These are phyloP conservation scores for Drosophila kanapiae DNA, from an alignment of 1,140 invertebrate genomes.

Conservation along the genomic window DNA sequence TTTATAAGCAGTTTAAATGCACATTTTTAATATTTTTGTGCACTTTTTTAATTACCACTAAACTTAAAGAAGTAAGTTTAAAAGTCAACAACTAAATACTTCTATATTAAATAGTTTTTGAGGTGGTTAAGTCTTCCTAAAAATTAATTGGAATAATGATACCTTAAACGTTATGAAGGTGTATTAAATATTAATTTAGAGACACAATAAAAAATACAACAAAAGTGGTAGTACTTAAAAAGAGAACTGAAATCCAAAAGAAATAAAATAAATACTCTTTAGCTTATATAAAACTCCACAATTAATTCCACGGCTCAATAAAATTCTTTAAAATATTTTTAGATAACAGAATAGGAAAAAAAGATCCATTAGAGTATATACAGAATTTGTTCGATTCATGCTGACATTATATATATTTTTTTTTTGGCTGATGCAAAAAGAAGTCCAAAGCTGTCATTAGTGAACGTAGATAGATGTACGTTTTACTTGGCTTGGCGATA, in stretches of 20 bases:
- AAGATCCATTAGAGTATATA: neutral
- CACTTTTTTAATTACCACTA: too few species aligned
- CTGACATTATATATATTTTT: neutral
- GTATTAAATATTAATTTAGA: too few species aligned
- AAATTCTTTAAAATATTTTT: neutral
- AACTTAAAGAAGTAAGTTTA: too few species aligned
- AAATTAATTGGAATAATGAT: too few species aligned
- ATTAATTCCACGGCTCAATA: neutral
- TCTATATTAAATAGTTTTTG: too few species aligned
- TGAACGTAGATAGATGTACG: slow-evolving; percentile 13
- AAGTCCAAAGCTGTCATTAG: slow-evolving; percentile 12
- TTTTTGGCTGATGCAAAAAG: slow-evolving; percentile 46
- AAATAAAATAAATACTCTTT: neutral
- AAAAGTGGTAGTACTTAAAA: too few species aligned
- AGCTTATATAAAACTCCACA: neutral
- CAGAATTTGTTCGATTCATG: neutral
- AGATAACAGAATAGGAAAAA: neutral
- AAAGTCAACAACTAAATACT: too few species aligned
- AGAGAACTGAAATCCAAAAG: neutral
- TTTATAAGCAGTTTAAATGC: too few species aligned
- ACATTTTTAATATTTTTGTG: too few species aligned
- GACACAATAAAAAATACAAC: too few species aligned
- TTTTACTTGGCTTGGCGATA: slow-evolving; percentile 21
- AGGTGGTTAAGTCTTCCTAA: too few species aligned
- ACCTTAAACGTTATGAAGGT: too few species aligned